Evolutionary conservation across 2,888 invertebrate species (phyloP).

Genomic region (Tricholauxania praeusta): DNA sequence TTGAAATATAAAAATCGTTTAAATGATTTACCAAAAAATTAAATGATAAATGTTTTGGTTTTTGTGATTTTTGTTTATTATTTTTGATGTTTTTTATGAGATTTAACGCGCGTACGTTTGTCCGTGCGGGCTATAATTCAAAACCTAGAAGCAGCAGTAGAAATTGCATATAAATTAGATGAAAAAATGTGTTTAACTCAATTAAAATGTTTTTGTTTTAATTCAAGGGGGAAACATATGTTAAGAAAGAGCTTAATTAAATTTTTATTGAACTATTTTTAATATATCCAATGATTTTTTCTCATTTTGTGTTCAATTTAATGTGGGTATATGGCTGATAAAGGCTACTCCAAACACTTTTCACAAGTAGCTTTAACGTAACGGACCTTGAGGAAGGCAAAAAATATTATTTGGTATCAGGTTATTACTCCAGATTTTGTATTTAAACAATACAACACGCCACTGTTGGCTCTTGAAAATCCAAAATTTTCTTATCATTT

Average conservation of each 20-base stretch:
- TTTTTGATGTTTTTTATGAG: slow-evolving; percentile 8
- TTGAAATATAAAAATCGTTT: slow-evolving; percentile 48
- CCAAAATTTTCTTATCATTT: neutral
- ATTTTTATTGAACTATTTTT: neutral
- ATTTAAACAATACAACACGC: too few species aligned
- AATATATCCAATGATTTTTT: neutral
- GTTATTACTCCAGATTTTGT: neutral
- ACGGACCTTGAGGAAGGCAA: neutral
- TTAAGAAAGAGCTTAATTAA: slow-evolving; percentile 19
- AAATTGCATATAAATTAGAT: too few species aligned
- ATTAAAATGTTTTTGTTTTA: slow-evolving; percentile 10
- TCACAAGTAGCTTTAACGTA: neutral
- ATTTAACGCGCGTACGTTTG: neutral
- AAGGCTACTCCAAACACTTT: neutral
- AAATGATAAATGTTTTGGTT: slow-evolving; percentile 44
- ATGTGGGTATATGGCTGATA: neutral
- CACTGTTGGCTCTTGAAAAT: neutral
- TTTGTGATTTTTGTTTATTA: slow-evolving; percentile 34
- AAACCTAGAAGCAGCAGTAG: neutral
- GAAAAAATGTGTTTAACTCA: slow-evolving; percentile 20
- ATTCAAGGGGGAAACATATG: slow-evolving; percentile 17
- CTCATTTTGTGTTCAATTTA: neutral
- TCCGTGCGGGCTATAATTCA: neutral
- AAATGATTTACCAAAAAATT: slow-evolving; percentile 49
- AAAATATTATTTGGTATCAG: neutral